Evolutionary conservation across 37 sponge, comb jelly and placozoan species (phyloP), one percentile per base, ranked within the genome.

Genomic region (Oopsacas minuta): DNA sequence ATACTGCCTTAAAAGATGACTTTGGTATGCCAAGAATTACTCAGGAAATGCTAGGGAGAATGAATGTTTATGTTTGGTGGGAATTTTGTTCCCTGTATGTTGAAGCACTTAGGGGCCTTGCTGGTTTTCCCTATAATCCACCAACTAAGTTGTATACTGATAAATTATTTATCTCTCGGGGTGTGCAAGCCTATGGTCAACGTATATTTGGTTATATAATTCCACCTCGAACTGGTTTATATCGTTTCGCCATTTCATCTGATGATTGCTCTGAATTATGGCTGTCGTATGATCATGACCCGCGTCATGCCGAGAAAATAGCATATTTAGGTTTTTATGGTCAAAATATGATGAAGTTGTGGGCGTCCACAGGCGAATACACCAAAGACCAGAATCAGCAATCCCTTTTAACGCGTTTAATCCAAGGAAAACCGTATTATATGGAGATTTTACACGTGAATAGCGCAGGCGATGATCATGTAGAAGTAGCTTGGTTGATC

Each of bases 211-310:
- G 86, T 23, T 85, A 85, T 36, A 36, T 85, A 23, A 61, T 85
- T 30, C 86, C 86, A 0, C 37, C 69, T 0, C 36, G 37, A 61
- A 36, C 86, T 3, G 86, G 86, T 53, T 25, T 36, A 0, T 85
- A 85, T 39, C 25, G 39, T 30, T 85, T 85, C 69, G 86, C 86
- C 37, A 69, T 85, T 0, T 53, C 86, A 0, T 85, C 86, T 0
- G 86, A 85, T 61, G 86, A 85, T 38, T 36, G 81, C 38, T 85
- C 86, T 17, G 86, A 85, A 36, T 22, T 85, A 0, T 85, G 86
- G 86, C 32, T 85, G 23, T 61, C 81, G 22, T 39, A 34, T 22
- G 86, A 85, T 35, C 86, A 85, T 36, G 81, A 85, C 37, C 86
- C 86, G 38, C 36, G 36, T 23, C 53, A 85, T 81, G n/a, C 69